Base-by-base conservation (phyloP, 2,888 invertebrate genomes). In the Chalcis sispes region DNA sequence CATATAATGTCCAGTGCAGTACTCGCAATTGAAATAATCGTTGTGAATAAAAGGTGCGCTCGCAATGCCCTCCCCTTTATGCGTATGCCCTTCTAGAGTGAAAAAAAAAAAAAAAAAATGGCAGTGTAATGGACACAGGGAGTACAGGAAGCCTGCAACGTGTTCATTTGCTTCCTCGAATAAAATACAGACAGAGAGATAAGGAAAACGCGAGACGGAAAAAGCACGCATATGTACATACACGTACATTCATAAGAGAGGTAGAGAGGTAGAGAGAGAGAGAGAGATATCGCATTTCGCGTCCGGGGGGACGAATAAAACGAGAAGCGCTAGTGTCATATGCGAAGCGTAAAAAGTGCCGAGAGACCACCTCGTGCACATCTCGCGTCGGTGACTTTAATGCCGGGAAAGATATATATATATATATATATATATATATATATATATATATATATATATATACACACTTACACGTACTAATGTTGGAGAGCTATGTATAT, bases 111-210 rank as follows among this genome's bases (percentile, higher is more conserved):
- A n/a, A n/a, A n/a, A n/a, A n/a, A n/a, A n/a, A n/a, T n/a, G n/a
- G n/a, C n/a, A n/a, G n/a, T n/a, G n/a, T n/a, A n/a, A n/a, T n/a
- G 52, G 40, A 23, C 23, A 2, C 48, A 2, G 10, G 52, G 13
- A 18, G 40, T 25, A 7, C 42, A 42, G 42, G 23, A 40, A 18
- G 29, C 25, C 32, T 10, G 62, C 40, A 42, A 42, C 71, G 62
- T 62, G 71, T 62, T 71, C 71, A 54, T 71, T 71, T 62, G 40
- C 58, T 58, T 59, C 58, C 69, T 59, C 56, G 67, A 67, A 46
- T 29, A n/a, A n/a, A n/a, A n/a, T n/a, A n/a, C n/a, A n/a, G n/a
- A n/a, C n/a, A n/a, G n/a, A n/a, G n/a, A n/a, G n/a, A n/a, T n/a
- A n/a, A n/a, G n/a, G n/a, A n/a, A n/a, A n/a, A 15, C 5, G 54